phyloP scores from a whole-genome alignment of 1,140 invertebrate species.

The Apis laboriosa region DNA sequence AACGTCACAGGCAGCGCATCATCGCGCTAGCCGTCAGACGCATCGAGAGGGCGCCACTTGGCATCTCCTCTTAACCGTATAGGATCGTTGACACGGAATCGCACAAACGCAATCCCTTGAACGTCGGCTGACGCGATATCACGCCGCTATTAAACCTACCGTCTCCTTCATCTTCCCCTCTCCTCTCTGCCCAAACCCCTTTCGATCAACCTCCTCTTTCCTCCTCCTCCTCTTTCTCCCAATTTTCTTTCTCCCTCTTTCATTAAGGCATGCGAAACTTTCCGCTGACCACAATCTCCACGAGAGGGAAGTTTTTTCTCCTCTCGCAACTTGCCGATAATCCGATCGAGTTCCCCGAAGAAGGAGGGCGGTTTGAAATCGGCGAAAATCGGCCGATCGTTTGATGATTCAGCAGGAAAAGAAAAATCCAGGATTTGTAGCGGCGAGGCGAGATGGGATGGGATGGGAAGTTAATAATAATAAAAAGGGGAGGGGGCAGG shows the following conservation, averaged over 20 bases:
- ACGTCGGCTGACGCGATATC: constrained; percentile 51
- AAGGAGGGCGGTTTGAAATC: too few species aligned
- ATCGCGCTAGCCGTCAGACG: constrained; percentile 57
- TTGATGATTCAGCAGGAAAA: too few species aligned
- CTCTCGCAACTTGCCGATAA: neutral
- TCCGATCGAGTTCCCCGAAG: neutral
- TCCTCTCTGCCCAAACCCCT: too few species aligned
- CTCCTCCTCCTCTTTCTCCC: neutral
- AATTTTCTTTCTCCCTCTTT: too few species aligned
- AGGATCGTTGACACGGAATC: constrained; percentile 51
- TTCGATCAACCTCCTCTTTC: neutral
- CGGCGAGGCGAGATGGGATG: too few species aligned
- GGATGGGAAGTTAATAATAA: too few species aligned
- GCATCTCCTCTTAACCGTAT: constrained; percentile 47
- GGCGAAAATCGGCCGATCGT: too few species aligned
- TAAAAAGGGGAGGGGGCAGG: too few species aligned
- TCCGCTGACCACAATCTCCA: neutral
- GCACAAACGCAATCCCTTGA: constrained; percentile 54
- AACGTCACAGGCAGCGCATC: constrained; percentile 32
- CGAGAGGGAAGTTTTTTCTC: neutral
- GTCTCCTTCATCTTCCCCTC: neutral
- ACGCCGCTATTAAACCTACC: constrained; percentile 32
- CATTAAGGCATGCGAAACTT: neutral
- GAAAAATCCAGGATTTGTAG: too few species aligned
- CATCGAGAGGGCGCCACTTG: constrained; percentile 56